These are phyloP conservation scores for Thamnophis elegans DNA, from an alignment of 2,797 vertebrate species.

Conservation along the genomic window DNA sequence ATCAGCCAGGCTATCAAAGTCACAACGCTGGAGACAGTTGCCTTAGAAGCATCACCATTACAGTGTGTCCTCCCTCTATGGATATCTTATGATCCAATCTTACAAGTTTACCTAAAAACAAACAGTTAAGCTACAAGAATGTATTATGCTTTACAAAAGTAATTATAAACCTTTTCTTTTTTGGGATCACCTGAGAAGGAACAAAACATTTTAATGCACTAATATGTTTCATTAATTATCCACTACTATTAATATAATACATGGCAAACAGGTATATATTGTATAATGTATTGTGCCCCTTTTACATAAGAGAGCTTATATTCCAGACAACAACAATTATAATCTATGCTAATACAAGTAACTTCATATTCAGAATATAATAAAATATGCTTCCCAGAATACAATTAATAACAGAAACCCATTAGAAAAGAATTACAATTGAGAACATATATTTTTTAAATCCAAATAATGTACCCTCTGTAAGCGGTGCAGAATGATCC, in stretches of 20 bases:
- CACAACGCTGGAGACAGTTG: not conserved
- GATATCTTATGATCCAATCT: not conserved
- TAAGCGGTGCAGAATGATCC: slow-evolving; percentile 43
- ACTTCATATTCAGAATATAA: slow-evolving; percentile 21
- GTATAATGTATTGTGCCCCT: not conserved
- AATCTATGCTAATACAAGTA: not conserved
- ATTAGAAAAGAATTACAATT: slow-evolving; percentile 8
- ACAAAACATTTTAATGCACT: not conserved
- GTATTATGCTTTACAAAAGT: not conserved
- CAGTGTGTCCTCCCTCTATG: not conserved
- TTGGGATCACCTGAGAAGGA: not conserved
- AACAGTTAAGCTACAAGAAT: not conserved
- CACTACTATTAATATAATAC: not conserved
- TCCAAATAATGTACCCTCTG: slow-evolving; percentile 72
- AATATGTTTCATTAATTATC: not conserved
- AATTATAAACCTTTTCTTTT: not conserved
- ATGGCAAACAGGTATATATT: not conserved
- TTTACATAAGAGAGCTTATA: not conserved
- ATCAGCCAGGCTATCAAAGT: not conserved
- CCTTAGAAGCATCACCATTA: no score
- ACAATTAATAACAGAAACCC: not conserved
- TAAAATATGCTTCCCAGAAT: slow-evolving; percentile 1
- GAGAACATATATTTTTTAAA: not conserved
- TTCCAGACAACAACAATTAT: slow-evolving; percentile 5
- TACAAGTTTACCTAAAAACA: not conserved